Percentiles rank a stretch among this genome's conserved stretches.
phyloP scores from a whole-genome alignment of 2,888 invertebrate genomes.

The Drosophila fungiperda region DNA sequence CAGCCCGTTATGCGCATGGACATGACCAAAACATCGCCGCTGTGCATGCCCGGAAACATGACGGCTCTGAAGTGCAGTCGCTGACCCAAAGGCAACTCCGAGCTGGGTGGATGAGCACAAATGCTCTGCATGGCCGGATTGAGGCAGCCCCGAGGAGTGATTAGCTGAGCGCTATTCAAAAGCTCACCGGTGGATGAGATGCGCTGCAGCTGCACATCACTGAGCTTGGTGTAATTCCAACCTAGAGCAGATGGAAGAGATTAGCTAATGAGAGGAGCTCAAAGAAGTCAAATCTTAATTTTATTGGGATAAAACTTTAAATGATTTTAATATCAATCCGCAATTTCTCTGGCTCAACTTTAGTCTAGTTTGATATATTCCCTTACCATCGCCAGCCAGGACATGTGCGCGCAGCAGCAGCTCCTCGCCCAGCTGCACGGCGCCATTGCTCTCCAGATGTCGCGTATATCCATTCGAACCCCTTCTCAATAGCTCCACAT shows the following conservation, averaged over 20 bases:
- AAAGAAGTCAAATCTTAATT: too few species aligned
- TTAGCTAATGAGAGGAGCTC: not conserved
- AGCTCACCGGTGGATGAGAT: slow-evolving; percentile 81
- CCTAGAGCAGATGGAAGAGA: slow-evolving; percentile 56
- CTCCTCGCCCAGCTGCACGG: slow-evolving; percentile 87
- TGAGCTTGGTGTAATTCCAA: slow-evolving; percentile 86
- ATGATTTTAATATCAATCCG: too few species aligned
- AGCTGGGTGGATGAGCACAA: slow-evolving; percentile 85
- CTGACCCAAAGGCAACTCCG: slow-evolving; percentile 85
- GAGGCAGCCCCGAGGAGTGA: slow-evolving; percentile 86
- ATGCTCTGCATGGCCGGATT: slow-evolving; percentile 85
- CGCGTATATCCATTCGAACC: slow-evolving; percentile 86
- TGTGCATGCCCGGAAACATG: slow-evolving; percentile 87
- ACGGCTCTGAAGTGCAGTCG: slow-evolving; percentile 86
- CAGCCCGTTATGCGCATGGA: slow-evolving; percentile 87
- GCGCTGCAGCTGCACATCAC: slow-evolving; percentile 86
- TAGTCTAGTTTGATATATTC: too few species aligned
- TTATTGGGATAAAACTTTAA: too few species aligned
- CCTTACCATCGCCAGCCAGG: slow-evolving; percentile 86
- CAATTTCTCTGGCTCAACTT: too few species aligned
- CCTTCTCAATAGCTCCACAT: slow-evolving; percentile 86
- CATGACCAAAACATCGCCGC: slow-evolving; percentile 87
- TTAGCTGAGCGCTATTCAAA: slow-evolving; percentile 83
- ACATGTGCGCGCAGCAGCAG: slow-evolving; percentile 86
- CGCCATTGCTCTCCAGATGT: slow-evolving; percentile 86